Conservation (phyloP, 2,797 vertebrate species). For the Tenualosa thibaudeaui region DNA sequence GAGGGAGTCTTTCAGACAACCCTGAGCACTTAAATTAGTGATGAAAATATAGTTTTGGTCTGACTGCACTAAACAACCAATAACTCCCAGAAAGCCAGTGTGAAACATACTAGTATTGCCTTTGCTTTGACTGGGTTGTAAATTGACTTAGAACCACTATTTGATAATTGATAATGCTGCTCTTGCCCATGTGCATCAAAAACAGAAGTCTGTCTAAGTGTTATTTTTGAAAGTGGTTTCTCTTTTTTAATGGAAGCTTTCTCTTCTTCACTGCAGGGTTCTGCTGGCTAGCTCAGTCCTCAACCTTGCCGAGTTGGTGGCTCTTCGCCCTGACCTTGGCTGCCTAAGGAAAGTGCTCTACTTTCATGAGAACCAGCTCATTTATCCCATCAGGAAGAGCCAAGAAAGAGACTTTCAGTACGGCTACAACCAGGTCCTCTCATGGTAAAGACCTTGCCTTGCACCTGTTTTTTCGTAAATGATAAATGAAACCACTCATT, state of each 20-base stretch:
- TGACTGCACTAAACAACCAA: not conserved
- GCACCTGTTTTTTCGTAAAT: not conserved
- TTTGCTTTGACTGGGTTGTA: not conserved
- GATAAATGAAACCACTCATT: not conserved
- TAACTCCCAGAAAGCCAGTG: not conserved
- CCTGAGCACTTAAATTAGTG: not conserved
- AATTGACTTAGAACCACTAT: not conserved
- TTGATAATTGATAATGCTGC: not conserved
- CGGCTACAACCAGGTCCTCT: slow-evolving; percentile 97
- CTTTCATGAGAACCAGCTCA: slow-evolving; percentile 97
- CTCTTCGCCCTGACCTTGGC: slow-evolving; percentile 90
- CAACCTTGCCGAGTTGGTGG: slow-evolving; percentile 90
- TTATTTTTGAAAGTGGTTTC: not conserved
- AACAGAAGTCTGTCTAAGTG: not conserved
- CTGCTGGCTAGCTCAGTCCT: slow-evolving; percentile 94
- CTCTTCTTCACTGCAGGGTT: slow-evolving; percentile 76
- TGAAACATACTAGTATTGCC: not conserved
- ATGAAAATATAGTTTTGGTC: not conserved
- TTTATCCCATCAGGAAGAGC: slow-evolving; percentile 82
- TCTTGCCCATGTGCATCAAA: not conserved
- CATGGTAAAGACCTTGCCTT: slow-evolving; percentile 77
- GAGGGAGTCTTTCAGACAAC: not conserved
- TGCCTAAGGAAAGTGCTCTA: slow-evolving; percentile 91
- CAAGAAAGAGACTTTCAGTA: slow-evolving; percentile 94
- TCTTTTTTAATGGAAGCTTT: not conserved